Evolutionary conservation across 2,113 vertebrate genomes (phyloP), one percentile per base, ranked within the genome.

Genomic region (Fukomys damarensis): DNA sequence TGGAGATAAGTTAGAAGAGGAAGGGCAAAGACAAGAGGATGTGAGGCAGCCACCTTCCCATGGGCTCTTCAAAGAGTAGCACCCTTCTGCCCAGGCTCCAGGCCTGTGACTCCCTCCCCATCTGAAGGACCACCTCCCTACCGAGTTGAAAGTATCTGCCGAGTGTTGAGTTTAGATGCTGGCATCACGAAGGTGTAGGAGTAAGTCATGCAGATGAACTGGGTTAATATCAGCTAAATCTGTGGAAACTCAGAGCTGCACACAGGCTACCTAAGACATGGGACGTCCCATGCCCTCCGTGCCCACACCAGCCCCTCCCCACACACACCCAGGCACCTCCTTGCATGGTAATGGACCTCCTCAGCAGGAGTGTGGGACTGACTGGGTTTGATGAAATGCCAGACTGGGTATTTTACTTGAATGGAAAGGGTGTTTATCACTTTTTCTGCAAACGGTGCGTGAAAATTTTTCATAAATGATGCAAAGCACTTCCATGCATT

Each of bases 391-490:
- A 96, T 87, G 96, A 90, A 98, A 97, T 89, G 97, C 97, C 98
- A 97, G 98, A 98, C 16, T 79, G 90, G 59, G 54, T 95, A 97
- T 97, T 96, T 98, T 91, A 96, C 98, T 96, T 98, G 94, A 96
- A 94, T 8, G 68, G 87, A 93, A 98, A 98, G 98, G 79, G 95
- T 95, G 95, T 97, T 98, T 98, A 98, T 96, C 97, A 65, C 56
- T 77, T 96, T 98, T 81, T 80, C 97, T 98, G 87, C 97, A 94
- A 93, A 97, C 93, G 77, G 86, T 93, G 70, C 84, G 87, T 97
- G 96, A 96, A 98, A 97, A 98, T 96, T 95, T 96, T 98, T 98
- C 97, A 98, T 98, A 98, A 98, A 98, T 98, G 97, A 98, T 98
- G 97, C 98, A 98, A 97, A 89, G 30, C 68, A 41, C 94, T 95